These are phyloP conservation scores for Zaprionus camerounensis DNA, from an alignment of 1,140 invertebrate species.

Conservation along the genomic window DNA sequence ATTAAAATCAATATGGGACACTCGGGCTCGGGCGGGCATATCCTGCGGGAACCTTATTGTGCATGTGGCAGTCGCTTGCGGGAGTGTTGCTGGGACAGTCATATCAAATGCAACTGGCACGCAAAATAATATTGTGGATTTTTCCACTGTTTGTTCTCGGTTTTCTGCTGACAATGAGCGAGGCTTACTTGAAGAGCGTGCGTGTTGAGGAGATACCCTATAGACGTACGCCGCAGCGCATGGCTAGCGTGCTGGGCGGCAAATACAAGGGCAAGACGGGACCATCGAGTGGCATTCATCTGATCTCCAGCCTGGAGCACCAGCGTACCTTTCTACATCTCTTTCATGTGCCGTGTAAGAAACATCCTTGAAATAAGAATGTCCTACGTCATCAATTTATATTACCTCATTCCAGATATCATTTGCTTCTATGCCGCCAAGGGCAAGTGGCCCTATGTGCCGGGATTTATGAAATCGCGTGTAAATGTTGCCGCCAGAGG, in stretches of 20 bases:
- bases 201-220: slow-evolving; percentile 76
- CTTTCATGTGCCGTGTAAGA: slow-evolving; percentile 78
- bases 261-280: neutral
- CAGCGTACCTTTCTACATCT: slow-evolving; percentile 73
- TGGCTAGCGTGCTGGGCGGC: neutral
- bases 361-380: neutral
- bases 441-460: slow-evolving; percentile 82
- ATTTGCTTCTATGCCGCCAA: slow-evolving; percentile 83
- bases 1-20: slow-evolving; percentile 70
- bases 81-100: slow-evolving; percentile 7
- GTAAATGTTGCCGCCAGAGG: slow-evolving; percentile 63
- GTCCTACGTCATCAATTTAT: no score
- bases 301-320: slow-evolving; percentile 69
- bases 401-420: slow-evolving; percentile 57
- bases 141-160: slow-evolving; percentile 56
- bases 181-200: slow-evolving; percentile 66
- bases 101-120: slow-evolving; percentile 50
- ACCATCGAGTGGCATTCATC: slow-evolving; percentile 64
- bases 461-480: slow-evolving; percentile 72
- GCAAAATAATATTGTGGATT: slow-evolving; percentile 53
- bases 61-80: slow-evolving; percentile 43
- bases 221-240: neutral
- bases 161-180: slow-evolving; percentile 51
- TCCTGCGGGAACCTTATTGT: slow-evolving; percentile 39
- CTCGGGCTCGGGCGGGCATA: neutral